Percentiles rank a stretch among this genome's conserved stretches.
phyloP scores from a whole-genome alignment of 1,140 invertebrate genomes.

The Acromyrmex echinatior region DNA sequence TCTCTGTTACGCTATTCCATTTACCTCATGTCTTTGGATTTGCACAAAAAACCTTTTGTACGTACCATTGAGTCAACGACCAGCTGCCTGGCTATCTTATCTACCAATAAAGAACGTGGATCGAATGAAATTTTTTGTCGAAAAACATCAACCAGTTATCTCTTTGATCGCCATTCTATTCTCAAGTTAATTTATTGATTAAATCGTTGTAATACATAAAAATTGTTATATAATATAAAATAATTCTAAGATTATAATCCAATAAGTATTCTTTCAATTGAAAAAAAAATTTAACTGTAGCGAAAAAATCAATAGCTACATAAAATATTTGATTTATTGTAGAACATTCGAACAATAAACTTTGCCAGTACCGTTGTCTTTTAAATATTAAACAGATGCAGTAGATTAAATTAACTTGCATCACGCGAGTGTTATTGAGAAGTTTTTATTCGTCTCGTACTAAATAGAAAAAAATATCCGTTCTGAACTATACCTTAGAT shows the following conservation, averaged over 20 bases:
- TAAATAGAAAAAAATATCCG: background rate
- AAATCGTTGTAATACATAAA: too few relatives aligned
- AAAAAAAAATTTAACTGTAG: background rate
- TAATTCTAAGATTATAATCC: background rate
- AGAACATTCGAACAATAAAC: background rate
- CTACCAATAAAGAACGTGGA: constrained; percentile 1
- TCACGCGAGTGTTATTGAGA: constrained; percentile 30
- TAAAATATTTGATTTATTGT: background rate
- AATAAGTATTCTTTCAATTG: background rate
- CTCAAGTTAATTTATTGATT: background rate
- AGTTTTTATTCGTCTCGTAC: constrained; percentile 19
- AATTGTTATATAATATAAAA: background rate
- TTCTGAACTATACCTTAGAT: constrained; percentile 1
- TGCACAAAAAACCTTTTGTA: constrained; percentile 37
- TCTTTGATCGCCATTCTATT: background rate
- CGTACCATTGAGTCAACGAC: constrained; percentile 9
- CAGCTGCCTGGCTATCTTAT: constrained; percentile 11
- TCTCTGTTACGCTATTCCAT: constrained; percentile 16
- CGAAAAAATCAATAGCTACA: background rate
- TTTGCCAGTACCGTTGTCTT: background rate
- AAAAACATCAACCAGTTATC: background rate
- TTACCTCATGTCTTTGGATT: background rate
- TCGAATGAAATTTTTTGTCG: constrained; percentile 5
- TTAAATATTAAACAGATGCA: constrained; percentile 24
- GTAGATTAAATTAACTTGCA: constrained; percentile 26